These are phyloP conservation scores for Brienomyrus brachyistius DNA, from an alignment of 2,113 vertebrate genomes.

Conservation along the genomic window DNA sequence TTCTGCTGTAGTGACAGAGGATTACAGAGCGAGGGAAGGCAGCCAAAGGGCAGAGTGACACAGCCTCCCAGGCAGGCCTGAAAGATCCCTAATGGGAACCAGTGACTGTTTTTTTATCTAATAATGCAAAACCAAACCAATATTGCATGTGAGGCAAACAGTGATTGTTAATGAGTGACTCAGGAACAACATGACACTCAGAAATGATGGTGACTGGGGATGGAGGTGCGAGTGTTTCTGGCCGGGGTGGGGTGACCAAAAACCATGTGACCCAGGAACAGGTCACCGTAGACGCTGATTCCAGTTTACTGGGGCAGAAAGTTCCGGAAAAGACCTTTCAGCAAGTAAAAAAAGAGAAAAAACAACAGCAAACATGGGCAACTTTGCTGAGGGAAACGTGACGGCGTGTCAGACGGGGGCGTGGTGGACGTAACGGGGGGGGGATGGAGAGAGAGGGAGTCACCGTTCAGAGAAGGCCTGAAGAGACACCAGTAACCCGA, in stretches of 20 bases:
- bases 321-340: background rate
- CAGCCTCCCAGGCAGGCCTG: background rate
- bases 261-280: background rate
- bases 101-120: background rate
- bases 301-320: background rate
- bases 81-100: background rate
- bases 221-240: background rate
- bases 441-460: background rate
- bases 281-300: background rate
- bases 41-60: background rate
- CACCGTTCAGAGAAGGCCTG: background rate
- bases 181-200: background rate
- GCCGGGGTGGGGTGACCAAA: background rate
- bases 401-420: background rate
- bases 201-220: background rate
- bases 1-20: background rate
- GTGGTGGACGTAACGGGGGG: background rate
- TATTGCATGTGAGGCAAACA: background rate
- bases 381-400: background rate
- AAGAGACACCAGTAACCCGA: too few relatives aligned
- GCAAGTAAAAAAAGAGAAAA: background rate
- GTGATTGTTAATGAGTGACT: background rate
- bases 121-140: background rate
- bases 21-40: too few relatives aligned
- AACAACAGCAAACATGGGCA: background rate